Base-by-base conservation (phyloP, 2,888 invertebrate species). In the Gryllus longicercus region DNA sequence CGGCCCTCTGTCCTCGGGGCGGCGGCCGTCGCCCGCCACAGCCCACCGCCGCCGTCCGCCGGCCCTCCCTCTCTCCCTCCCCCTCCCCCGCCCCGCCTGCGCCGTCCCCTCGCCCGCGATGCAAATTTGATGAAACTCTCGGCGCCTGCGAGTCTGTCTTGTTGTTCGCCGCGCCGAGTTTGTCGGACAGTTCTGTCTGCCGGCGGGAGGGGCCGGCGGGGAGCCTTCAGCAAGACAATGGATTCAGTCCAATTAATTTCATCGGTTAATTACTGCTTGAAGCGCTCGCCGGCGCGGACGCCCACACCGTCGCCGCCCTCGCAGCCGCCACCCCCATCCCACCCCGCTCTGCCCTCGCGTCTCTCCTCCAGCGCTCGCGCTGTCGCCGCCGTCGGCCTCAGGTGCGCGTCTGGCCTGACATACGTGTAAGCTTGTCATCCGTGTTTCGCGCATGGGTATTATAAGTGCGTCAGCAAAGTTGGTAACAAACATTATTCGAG, bases 71-170 rank as follows among this genome's bases (percentile, higher is more conserved):
- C 63, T 63, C 63, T n/a, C n/a, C n/a, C n/a, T n/a, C n/a, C n/a
- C n/a, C n/a, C n/a, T n/a, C n/a, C n/a, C n/a, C n/a, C n/a, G 2
- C 2, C 63, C 63, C 63, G 3, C 10, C 11, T 11, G n/a, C 63
- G n/a, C n/a, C 63, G n/a, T n/a, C n/a, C 63, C 63, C n/a, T 63
- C 63, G 63, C 16, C 63, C 63, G 63, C 16, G 63, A 63, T 63
- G 63, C 63, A 63, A 63, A 63, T 63, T 63, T 63, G 63, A 63
- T 63, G 63, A 63, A 63, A 63, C 63, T 63, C 63, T 63, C 63
- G 63, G 63, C 63, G 63, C 63, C 63, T 63, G 63, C 12, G 63
- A 63, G 63, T 63, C 63, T 63, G 63, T 63, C 63, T 63, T 63
- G 63, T 63, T 63, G 63, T 63, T 63, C 63, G 63, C 63, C 63